Evolutionary conservation across 2,113 vertebrate genomes (phyloP), one percentile per base, ranked within the genome.

Genomic region (Phyllopteryx taeniolatus): DNA sequence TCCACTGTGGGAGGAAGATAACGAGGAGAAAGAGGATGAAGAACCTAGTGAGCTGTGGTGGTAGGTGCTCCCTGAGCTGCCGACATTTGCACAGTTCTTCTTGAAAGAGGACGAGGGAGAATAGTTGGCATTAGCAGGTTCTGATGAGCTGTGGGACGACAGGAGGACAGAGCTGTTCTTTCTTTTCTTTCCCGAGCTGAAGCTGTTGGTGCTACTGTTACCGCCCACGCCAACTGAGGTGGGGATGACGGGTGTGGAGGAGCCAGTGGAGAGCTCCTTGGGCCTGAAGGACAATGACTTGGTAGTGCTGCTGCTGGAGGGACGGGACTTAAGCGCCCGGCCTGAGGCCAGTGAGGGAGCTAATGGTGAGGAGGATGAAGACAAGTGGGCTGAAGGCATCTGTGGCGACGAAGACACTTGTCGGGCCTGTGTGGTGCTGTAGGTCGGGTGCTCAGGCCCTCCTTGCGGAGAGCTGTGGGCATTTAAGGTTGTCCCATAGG

Each of bases 381-480:
- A 95, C 88, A 95, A 96, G 90, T 96, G 95, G 93, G 94, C 93
- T 85, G 96, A 95, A 94, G 98, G 96, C 81, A 94, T 96, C 92
- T 96, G 95, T 86, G 96, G 96, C 93, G 95, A 95, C 63, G 95
- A 95, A 89, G 95, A 96, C 93, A 95, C 94, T 92, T 96, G 97
- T 94, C 96, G 94, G 82, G 96, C 94, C 81, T 95, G 95, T 92
- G 95, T 89, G 85, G 88, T 87, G 89, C 94, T 94, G 81, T 92
- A 93, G 90, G 95, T 94, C 85, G 92, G 94, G 80, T 96, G 95
- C 83, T 98, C 96, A 82, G 94, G 79, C 0, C 93, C 92, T 22
- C 96, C 93, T 65, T 94, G 85, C 7, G 92, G 69, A 44, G 95
- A 93, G 57, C 94, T 94, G 69, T 94, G 95, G 90, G 96, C 95